A percentile compares a stretch with the other conserved stretches of the same genome.
phyloP scores from a whole-genome alignment of 2,888 invertebrate species.

The Synergus umbraculus region DNA sequence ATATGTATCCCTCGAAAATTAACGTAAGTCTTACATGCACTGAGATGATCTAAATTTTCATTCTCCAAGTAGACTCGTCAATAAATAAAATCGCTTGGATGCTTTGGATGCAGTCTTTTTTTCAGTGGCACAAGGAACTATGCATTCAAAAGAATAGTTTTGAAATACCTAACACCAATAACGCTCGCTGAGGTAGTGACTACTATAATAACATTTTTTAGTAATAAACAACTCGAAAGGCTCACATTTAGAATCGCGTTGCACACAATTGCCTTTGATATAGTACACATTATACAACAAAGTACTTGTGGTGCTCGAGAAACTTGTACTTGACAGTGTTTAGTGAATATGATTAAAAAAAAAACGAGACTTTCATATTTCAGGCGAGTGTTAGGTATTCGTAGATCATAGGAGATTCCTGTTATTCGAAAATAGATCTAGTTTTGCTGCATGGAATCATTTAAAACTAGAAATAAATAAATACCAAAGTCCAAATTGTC shows the following conservation, averaged over 20 bases:
- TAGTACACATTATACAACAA: background rate
- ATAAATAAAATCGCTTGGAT: constrained; percentile 32
- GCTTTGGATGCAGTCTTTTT: constrained; percentile 36
- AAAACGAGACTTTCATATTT: constrained; percentile 28
- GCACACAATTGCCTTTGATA: background rate
- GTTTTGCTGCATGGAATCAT: background rate
- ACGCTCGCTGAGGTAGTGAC: constrained; percentile 35
- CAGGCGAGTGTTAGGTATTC: constrained; percentile 24
- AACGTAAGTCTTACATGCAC: background rate
- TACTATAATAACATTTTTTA: constrained; percentile 34
- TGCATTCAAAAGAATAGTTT: constrained; percentile 4
- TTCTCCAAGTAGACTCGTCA: constrained; percentile 23
- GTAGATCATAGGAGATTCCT: background rate
- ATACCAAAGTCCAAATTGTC: background rate
- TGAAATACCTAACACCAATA: constrained; percentile 20
- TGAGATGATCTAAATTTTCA: background rate
- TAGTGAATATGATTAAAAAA: background rate
- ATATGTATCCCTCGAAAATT: background rate
- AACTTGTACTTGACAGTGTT: background rate
- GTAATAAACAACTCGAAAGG: constrained; percentile 32
- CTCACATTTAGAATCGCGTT: constrained; percentile 10
- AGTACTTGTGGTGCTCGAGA: background rate
- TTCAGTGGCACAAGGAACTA: constrained; percentile 28
- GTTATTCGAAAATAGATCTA: background rate
- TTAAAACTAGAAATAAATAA: background rate